Conservation (phyloP, 1,140 invertebrate species). For the Drosophila ficusphila region DNA sequence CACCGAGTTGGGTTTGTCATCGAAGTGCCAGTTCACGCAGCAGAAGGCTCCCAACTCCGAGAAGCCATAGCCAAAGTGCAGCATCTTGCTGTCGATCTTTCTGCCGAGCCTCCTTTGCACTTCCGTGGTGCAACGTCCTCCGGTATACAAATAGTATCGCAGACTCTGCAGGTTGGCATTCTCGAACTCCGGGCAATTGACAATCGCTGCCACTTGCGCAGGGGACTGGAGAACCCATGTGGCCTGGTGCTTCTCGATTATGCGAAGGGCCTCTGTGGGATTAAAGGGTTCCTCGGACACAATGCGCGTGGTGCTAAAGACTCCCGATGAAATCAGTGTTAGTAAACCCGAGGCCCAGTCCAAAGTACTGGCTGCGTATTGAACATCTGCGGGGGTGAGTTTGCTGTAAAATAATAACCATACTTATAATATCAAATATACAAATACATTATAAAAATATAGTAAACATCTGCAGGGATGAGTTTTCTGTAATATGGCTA, state of each 20-base stretch:
- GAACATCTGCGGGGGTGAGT: constrained; percentile 11
- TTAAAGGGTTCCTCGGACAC: background rate
- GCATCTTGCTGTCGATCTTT: background rate
- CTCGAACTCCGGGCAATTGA: background rate
- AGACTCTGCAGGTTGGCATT: background rate
- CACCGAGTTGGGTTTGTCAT: constrained; percentile 22
- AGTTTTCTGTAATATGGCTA: too few species aligned
- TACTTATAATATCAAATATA: too few species aligned
- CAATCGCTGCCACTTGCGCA: background rate
- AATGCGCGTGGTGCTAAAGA: constrained; percentile 15
- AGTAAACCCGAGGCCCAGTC: constrained; percentile 24
- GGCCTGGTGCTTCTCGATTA: background rate
- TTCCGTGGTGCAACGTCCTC: background rate
- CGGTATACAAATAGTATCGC: background rate
- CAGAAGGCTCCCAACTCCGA: constrained; percentile 5
- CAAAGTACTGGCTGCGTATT: constrained; percentile 3
- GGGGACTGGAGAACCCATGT: background rate
- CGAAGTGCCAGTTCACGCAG: constrained; percentile 2
- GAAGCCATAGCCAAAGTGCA: constrained; percentile 10
- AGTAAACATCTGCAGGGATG: too few species aligned
- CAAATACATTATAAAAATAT: too few species aligned
- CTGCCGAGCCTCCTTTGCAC: background rate
- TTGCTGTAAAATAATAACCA: too few species aligned
- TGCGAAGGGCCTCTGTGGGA: background rate
- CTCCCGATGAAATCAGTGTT: background rate